phyloP scores from a whole-genome alignment of 2,113 vertebrate species.

The Rana temporaria region DNA sequence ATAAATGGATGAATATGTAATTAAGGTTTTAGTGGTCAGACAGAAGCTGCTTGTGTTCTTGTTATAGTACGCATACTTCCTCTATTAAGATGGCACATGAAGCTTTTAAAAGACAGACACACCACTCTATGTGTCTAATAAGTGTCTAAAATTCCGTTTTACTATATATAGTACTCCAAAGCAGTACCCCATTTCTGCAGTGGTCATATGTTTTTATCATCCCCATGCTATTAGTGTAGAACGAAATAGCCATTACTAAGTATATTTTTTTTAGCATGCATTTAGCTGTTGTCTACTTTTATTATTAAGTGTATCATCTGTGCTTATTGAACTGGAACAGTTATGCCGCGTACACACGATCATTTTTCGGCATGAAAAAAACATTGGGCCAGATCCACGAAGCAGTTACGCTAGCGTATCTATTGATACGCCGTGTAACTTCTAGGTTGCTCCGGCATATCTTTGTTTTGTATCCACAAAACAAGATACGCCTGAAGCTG shows the following conservation, averaged over 20 bases:
- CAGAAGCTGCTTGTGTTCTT: conserved; percentile 7
- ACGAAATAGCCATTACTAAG: not conserved
- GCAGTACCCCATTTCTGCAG: not conserved
- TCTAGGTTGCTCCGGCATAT: no score
- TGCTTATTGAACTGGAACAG: not conserved
- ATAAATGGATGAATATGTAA: conserved; percentile 42
- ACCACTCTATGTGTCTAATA: not conserved
- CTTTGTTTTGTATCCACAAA: no score
- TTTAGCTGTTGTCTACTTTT: not conserved
- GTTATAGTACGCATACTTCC: conserved; percentile 15
- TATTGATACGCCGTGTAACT: no score
- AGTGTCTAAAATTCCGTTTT: not conserved
- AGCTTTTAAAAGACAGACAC: conserved; percentile 22
- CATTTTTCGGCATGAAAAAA: no score
- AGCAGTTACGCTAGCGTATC: no score
- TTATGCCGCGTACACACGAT: no score
- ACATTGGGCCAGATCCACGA: no score
- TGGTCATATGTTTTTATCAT: conserved; percentile 9
- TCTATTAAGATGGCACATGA: conserved; percentile 9
- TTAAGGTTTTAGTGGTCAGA: conserved; percentile 29
- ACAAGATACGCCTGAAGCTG: no score
- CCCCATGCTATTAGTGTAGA: not conserved
- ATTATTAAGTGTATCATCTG: not conserved
- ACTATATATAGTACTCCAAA: not conserved
- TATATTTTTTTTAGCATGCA: not conserved